Base-by-base conservation (phyloP, 2,113 vertebrate species). In the Lepidothrix coronata region DNA sequence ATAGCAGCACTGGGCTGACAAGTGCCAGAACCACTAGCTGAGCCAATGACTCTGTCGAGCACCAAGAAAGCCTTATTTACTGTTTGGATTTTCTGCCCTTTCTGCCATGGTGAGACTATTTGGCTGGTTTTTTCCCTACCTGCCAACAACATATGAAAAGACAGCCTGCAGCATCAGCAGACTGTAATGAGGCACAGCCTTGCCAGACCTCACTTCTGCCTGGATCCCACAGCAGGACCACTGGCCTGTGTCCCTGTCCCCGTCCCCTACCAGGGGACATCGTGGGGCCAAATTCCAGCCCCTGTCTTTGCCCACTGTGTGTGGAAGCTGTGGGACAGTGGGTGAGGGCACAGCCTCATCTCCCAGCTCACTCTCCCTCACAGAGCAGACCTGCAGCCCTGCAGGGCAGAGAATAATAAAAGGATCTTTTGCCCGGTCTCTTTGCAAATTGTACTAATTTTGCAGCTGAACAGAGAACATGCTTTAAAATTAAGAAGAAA, bases 211-310 rank as follows among this genome's bases (percentile, higher is more conserved):
- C 57, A 14, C n/a, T 24, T 35, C 58, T 59, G n/a, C 46, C 37
- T 63, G 20, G 23, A 37, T 25, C 7, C 22, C 30, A 9, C 1
- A 3, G 12, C 17, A n/a, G 49, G 27, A 24, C 20, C 17, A 30
- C 24, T 0, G 2, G 21, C n/a, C 46, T 20, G 24, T 52, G 25
- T 51, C 49, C 25, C 49, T 58, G 55, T 9, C 25, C 12, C 49
- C 37, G 41, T 1, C 2, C 20, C 23, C 11, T 51, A 2, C 11
- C 2, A 1, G 33, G 14, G n/a, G 18, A 22, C 14, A 0, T 17
- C 12, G 1, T 7, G 10, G 33, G 8, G 12, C 28, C 18, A 15
- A 2, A 2, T 8, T 9, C 24, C 28, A 51, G 14, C 6, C 21
- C 33, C 52, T 2, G 0, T 11, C 33, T 62, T 54, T 78, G 41